Evolutionary conservation across 2,113 vertebrate species (phyloP), one percentile per base, ranked within the genome.

Genomic region (Eubucco bourcierii): DNA sequence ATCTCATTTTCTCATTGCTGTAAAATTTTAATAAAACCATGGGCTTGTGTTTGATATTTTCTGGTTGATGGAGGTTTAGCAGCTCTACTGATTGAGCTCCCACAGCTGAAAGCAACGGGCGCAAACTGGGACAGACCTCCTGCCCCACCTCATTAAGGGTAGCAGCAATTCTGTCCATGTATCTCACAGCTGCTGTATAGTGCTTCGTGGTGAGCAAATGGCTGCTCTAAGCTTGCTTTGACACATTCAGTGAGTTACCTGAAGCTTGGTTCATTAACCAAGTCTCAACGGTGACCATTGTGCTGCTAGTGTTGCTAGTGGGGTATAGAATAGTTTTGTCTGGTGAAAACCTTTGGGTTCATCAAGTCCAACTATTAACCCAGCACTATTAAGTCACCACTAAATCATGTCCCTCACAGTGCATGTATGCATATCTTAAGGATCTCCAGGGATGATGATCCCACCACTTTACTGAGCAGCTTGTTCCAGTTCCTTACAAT

Each of bases 141-240:
- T 10, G 2, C 14, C 9, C 71, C 8, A 2, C 2, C 10, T n/a
- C 2, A 4, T 46, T n/a, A 70, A 39, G 33, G 7, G 7, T 25
- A 27, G n/a, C 24, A 75, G 12, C 16, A 31, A 3, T 61, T 50
- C 19, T 79, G 28, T 27, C 29, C 2, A 1, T 19, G 2, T 41
- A 4, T 64, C 10, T 90, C 15, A 7, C 0, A 4, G 47, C 7
- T 68, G 31, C 34, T 63, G 19, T 1, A 3, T 41, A 28, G 29
- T 1, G 2, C 61, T 84, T 37, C 7, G 9, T 25, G 6, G 27
- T 6, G 63, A 80, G 39, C 8, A 53, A 41, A 65, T 21, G n/a
- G 17, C 28, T 68, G 50, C 4, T 68, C 23, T 76, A 34, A 80
- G 21, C 27, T 73, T 28, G 20, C 59, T 80, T 37, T 34, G 55